Base-by-base conservation (phyloP, 2,797 vertebrate species). In the Rhinella marina region DNA sequence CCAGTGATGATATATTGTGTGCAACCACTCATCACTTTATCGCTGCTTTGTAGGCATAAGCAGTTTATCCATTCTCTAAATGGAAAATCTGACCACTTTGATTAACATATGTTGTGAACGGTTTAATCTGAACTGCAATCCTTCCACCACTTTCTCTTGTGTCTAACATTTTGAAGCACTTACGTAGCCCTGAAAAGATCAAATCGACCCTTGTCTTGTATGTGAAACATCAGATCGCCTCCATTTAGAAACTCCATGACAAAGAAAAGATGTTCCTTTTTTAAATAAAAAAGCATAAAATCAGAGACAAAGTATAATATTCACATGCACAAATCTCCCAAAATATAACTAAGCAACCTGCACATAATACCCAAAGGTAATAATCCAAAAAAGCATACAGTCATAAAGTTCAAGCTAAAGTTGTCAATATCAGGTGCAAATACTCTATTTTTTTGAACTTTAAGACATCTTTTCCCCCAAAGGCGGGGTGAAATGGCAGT, bases 201-300 rank as follows among this genome's bases (percentile, higher is more conserved):
- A 6, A 99, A 99, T 56, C 97, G 97, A 17, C 98, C 98, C 93
- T 99, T 99, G 91, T 98, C 98, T 90, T 99, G 98, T 91, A 99
- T 99, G 94, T 99, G 98, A 92, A 97, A 99, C 98, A 99, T 99
- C 91, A 99, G 92, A 90, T 99, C 98, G 1, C 98, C 98, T 29
- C 98, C 98, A 0, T 98, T 99, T 91, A 99, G 95, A 92, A 98
- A 99, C 92, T 99, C 98, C 98, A 99, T 99, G 62, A 99, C 98
- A 14, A 99, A 99, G 94, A 99, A 98, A 89, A 99, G 95, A 91
- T 99, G 98, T 86, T 99, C 98, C 98, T 99, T 93, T 56, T n/a
- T 29, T 72, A 27, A 52, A 32, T 13, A 72, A 2, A 27, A 32
- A 56, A 7, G 7, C 14, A 32, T 41, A 16, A 25, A 11, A 72